A percentile compares a stretch with the other conserved stretches of the same genome.
phyloP scores from a whole-genome alignment of 2,113 vertebrate genomes.

The Etheostoma spectabile region DNA sequence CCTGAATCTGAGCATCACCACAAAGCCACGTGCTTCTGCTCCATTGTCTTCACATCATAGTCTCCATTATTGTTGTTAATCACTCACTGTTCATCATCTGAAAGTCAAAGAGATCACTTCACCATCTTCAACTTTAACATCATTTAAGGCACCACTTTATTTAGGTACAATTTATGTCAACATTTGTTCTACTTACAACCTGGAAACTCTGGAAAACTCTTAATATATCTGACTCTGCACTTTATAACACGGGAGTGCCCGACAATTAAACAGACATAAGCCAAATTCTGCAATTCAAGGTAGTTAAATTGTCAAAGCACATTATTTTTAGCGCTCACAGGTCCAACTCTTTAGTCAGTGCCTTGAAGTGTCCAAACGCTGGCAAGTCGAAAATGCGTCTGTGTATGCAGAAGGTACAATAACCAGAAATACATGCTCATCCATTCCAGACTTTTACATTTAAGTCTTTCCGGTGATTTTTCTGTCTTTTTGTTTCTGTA shows the following conservation, averaged over 20 bases:
- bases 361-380: not conserved
- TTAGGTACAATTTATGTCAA: too few species aligned
- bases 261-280: not conserved
- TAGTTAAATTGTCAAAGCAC: not conserved
- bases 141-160: too few species aligned
- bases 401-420: not conserved
- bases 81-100: too few species aligned
- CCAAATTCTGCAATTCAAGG: not conserved
- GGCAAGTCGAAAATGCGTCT: not conserved
- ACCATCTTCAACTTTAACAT: too few species aligned
- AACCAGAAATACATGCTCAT: not conserved
- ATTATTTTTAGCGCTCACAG: not conserved
- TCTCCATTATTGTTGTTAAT: too few species aligned
- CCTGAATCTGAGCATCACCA: too few species aligned
- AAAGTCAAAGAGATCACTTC: too few species aligned
- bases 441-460: not conserved
- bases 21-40: too few species aligned
- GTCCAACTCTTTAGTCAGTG: not conserved
- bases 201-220: not conserved
- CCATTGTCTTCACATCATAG: too few species aligned
- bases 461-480: not conserved
- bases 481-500: constrained; percentile 20
- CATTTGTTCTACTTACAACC: not conserved
- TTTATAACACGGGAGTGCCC: too few species aligned
- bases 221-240: not conserved